Evolutionary conservation across 92 coral and sea anemone genomes (phyloP), one percentile per base, ranked within the genome.

Genomic region (Epizoanthus scotinus): DNA sequence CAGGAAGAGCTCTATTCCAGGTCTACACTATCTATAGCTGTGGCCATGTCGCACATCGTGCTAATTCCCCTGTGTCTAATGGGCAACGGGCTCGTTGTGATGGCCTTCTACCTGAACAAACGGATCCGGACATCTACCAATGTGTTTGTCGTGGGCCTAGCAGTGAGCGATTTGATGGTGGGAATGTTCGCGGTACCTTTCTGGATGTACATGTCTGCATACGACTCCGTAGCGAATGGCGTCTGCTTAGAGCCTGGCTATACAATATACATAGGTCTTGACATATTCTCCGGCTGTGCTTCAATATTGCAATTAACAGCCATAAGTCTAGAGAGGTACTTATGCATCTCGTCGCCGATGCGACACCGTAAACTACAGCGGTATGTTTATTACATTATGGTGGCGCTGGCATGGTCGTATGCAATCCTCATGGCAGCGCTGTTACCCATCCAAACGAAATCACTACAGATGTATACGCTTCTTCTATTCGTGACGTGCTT

Each of bases 271-370:
- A 79, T 92, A 22, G 73, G 93, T 55, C 50, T 94, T 55, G 98
- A 94, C 59, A 72, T 94, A 26, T 87, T 94, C 67, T 89, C 94
- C 6, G 97, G 98, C 28, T 90, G 94, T 70, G 98, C 98, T 12
- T 94, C 98, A 40, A 92, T 94, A 52, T 71, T 94, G 6, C 98
- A 94, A 72, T 91, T 94, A 18, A 94, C 98, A 59, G 90, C 98
- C 15, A 94, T 94, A 19, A 91, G 94, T 22, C 58, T 92, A 56
- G 98, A 94, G 84, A 84, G 98, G 54, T 88, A 88, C 62, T 49
- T 93, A 67, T 94, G 91, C 24, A 86, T 89, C 28, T 87, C 89
- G 9, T 86, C 93, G 62, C 98, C 97, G 19, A 83, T 90, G 63
- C 56, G 78, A 36, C 97, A 92, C 81, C 94, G 97, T 13, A 86